Percentiles rank a stretch among this genome's conserved stretches.
Evolutionary conservation across 2,888 invertebrate species (phyloP).

Genomic region (Automeris io): DNA sequence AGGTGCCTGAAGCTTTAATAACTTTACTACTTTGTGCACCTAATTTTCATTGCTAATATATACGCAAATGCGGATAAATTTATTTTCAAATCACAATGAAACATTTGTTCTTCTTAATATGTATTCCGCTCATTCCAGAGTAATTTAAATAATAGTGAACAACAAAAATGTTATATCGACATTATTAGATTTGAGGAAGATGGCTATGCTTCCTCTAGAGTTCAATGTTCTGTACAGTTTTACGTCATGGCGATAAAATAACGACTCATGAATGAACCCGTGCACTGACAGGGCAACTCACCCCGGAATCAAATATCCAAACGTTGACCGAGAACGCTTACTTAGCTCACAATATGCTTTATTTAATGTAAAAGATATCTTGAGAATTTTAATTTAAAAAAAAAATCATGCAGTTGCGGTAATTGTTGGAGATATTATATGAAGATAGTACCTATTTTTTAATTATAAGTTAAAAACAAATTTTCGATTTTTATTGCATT

Average conservation of each 20-base stretch:
- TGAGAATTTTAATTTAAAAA: no score
- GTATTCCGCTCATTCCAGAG: conserved; percentile 8
- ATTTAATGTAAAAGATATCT: no score
- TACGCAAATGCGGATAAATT: no score
- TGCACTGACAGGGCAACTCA: conserved; percentile 63
- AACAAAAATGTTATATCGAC: conserved; percentile 29
- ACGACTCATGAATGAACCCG: conserved; percentile 58
- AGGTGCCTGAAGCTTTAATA: conserved; percentile 12
- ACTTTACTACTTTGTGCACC: conserved; percentile 4
- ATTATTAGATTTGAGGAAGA: conserved; percentile 57
- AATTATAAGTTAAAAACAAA: no score
- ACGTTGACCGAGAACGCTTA: conserved; percentile 20
- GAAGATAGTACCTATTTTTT: no score
- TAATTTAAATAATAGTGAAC: conserved; percentile 9
- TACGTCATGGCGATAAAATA: conserved; percentile 68
- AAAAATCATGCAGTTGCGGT: no score
- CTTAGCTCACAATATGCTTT: no score
- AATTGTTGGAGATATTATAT: no score
- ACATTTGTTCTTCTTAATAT: no score
- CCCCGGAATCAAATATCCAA: conserved; percentile 44
- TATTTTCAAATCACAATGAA: no score
- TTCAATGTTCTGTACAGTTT: conserved; percentile 60
- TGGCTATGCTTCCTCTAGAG: conserved; percentile 65
- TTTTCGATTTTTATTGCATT: no score
- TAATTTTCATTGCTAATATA: no score